Base-by-base conservation (phyloP, 2,888 invertebrate species). In the Coelinius sp. region DNA sequence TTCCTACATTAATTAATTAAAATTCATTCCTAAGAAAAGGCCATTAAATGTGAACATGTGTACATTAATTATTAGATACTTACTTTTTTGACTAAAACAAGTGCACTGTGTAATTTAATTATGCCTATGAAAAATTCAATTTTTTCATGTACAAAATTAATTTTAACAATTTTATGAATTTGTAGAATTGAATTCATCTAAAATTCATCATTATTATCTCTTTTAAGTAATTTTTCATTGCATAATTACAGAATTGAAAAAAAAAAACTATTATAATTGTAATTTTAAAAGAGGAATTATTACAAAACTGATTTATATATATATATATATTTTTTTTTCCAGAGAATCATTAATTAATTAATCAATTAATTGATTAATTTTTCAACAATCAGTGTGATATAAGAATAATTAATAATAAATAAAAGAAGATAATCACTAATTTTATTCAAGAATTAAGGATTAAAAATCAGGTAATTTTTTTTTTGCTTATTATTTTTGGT, bases 401-500 rank as follows among this genome's bases (percentile, higher is more conserved):
- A 66, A 66, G 31, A 46, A 20, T 62, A 62, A 31, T 22, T 10
- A 41, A 25, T 68, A 41, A 41, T 38, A 24, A 68, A 52, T 49
- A 41, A 68, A 68, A 56, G 20, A 67, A 22, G 2, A 59, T 59
- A 59, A 17, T 35, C 59, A 31, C 14, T 17, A 1, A 59, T 20
- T 27, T 31, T 35, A 20, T 27, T 20, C n/a, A 6, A 7, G 7
- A 12, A 17, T 41, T 41, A 41, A 12, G 3, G 10, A 44, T 25
- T 8, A 7, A n/a, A 24, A 25, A 20, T 17, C 10, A 20, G 20
- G 46, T 8, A 14, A 20, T 20, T 17, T 20, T 49, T 64, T 68
- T 46, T 68, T 65, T 63, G 65, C 68, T 66, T 44, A 14, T 44
- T 22, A 56, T 74, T 82, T 85, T 81, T 78, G 82, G 80, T 85